Percentiles rank a stretch among this genome's conserved stretches.
These are phyloP conservation scores for Hermetia illucens DNA, from an alignment of 1,140 invertebrate genomes.

Conservation along the genomic window DNA sequence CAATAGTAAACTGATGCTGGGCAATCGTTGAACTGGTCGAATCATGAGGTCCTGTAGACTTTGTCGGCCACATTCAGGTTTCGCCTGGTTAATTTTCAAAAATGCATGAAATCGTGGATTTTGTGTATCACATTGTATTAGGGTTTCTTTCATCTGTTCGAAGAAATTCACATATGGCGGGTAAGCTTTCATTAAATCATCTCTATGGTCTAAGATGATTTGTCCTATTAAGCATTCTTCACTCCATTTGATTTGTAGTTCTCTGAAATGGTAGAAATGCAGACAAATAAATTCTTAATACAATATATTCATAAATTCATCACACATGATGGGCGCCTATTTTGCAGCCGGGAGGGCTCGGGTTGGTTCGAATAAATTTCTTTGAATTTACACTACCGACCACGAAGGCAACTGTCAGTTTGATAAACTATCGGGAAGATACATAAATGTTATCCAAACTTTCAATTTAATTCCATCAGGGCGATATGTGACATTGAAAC, in stretches of 20 bases:
- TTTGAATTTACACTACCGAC: no score
- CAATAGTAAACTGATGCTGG: constrained; percentile 85
- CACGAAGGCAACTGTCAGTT: no score
- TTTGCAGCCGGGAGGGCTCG: no score
- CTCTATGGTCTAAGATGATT: constrained; percentile 71
- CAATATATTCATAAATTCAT: no score
- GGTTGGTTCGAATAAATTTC: no score
- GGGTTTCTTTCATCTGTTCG: constrained; percentile 88
- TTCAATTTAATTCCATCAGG: no score
- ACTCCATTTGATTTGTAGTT: constrained; percentile 44
- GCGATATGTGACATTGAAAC: no score
- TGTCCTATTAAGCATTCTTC: constrained; percentile 77
- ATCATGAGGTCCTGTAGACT: constrained; percentile 90
- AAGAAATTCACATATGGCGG: constrained; percentile 97
- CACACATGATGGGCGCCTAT: no score
- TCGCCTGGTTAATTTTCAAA: constrained; percentile 86
- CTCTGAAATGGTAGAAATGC: constrained; percentile 3
- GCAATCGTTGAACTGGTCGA: constrained; percentile 89
- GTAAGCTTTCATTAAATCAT: constrained; percentile 79
- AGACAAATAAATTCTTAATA: no score
- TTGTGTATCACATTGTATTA: constrained; percentile 75
- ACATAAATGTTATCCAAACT: no score
- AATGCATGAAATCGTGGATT: constrained; percentile 94
- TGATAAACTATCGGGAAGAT: no score
- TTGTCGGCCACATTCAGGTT: constrained; percentile 89